phyloP scores from a whole-genome alignment of 2,888 invertebrate species.

The Eudasyphora cyanicolor region DNA sequence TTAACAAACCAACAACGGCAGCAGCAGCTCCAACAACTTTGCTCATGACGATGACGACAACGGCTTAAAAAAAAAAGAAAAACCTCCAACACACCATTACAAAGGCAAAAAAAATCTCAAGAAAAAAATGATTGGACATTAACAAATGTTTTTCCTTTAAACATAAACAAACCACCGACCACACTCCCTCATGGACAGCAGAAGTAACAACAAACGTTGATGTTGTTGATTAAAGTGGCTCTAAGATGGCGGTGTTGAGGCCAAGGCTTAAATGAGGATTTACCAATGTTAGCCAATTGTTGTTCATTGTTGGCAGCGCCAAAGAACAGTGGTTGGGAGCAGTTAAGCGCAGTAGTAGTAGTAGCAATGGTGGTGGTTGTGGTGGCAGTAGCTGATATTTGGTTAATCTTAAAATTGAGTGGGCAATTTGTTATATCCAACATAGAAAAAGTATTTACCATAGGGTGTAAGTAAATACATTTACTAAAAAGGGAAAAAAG shows the following conservation, averaged over 20 bases:
- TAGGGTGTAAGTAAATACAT: too few relatives aligned
- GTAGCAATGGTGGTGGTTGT: neutral
- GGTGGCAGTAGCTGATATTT: slow-evolving; percentile 7
- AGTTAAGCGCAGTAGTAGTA: neutral
- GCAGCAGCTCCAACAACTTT: too few relatives aligned
- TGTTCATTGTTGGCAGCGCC: too few relatives aligned
- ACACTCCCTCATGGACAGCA: neutral
- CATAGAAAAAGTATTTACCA: too few relatives aligned
- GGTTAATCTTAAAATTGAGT: slow-evolving; percentile 37
- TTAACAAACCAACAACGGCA: slow-evolving; percentile 38
- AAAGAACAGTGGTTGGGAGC: neutral
- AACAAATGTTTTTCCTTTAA: slow-evolving; percentile 59
- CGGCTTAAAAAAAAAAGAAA: slow-evolving; percentile 15
- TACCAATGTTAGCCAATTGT: too few relatives aligned
- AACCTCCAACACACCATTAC: neutral
- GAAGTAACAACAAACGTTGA: neutral
- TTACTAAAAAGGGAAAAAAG: too few relatives aligned
- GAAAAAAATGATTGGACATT: slow-evolving; percentile 55
- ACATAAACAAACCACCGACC: slow-evolving; percentile 44
- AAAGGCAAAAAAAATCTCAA: too few relatives aligned
- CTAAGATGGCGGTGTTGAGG: neutral
- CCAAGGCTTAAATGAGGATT: slow-evolving; percentile 56
- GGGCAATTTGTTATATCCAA: slow-evolving; percentile 38
- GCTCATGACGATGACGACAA: slow-evolving; percentile 1
- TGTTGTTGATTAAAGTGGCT: slow-evolving; percentile 30